Evolutionary conservation across 2,797 vertebrate genomes (phyloP).

Genomic region (Sparidentex hasta): DNA sequence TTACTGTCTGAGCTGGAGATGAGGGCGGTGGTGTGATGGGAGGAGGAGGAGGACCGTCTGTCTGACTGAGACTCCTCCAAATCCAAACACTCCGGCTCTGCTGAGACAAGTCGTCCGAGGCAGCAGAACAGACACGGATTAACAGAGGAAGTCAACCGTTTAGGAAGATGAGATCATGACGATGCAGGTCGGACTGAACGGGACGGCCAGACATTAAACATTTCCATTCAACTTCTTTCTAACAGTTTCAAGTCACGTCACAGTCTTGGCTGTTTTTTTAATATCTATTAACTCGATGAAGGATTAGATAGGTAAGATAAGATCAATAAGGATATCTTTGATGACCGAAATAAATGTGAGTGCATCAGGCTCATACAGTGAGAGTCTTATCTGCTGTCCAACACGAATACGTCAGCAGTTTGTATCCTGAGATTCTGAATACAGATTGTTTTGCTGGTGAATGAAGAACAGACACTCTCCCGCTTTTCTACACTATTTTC

Average conservation of each 20-base stretch:
- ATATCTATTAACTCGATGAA: no score
- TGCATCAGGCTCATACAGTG: neutral
- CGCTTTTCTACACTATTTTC: neutral
- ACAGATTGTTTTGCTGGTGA: neutral
- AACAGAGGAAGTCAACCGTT: no score
- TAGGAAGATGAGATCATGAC: no score
- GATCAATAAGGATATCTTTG: no score
- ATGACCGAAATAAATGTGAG: neutral
- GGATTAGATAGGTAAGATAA: no score
- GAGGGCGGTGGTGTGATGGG: constrained; percentile 27
- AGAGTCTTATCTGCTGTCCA: constrained; percentile 17
- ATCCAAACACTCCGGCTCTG: constrained; percentile 64
- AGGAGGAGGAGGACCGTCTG: constrained; percentile 22
- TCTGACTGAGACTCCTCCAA: constrained; percentile 33
- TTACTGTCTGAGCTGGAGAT: constrained; percentile 40
- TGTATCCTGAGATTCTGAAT: neutral
- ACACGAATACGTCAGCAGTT: neutral
- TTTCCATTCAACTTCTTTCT: no score
- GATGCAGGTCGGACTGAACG: no score
- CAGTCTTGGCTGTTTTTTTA: no score
- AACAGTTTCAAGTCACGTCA: no score
- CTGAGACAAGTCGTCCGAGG: constrained; percentile 34
- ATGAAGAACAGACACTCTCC: neutral
- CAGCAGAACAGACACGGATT: constrained; percentile 10
- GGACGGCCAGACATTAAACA: no score